phyloP scores from a whole-genome alignment of 2,888 invertebrate species.

The Xestia sexstrigata region DNA sequence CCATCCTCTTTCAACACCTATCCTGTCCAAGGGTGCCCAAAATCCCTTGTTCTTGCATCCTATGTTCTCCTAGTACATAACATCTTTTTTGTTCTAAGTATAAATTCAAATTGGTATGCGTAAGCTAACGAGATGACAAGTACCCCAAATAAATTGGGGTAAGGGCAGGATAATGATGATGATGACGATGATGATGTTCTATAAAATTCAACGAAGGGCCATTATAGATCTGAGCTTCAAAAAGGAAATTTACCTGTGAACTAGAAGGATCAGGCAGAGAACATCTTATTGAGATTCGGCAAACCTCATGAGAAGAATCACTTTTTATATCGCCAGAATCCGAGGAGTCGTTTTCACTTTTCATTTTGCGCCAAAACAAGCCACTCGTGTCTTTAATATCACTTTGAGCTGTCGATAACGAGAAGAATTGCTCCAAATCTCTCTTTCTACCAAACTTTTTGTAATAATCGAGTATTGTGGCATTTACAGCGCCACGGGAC shows the following conservation, averaged over 20 bases:
- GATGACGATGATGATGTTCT: too few species aligned
- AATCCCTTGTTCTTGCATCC: neutral
- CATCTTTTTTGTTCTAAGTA: too few species aligned
- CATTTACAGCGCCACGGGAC: slow-evolving; percentile 80
- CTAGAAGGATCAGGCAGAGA: slow-evolving; percentile 79
- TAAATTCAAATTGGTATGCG: neutral
- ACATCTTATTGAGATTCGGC: slow-evolving; percentile 86
- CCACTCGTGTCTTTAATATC: slow-evolving; percentile 84
- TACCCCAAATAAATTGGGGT: too few species aligned
- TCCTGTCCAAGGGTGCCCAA: too few species aligned
- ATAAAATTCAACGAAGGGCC: neutral
- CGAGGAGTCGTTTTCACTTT: slow-evolving; percentile 83
- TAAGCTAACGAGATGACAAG: neutral
- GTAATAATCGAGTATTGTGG: slow-evolving; percentile 92
- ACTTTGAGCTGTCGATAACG: slow-evolving; percentile 85
- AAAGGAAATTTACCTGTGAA: slow-evolving; percentile 75
- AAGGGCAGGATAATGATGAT: too few species aligned
- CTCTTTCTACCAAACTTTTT: slow-evolving; percentile 92
- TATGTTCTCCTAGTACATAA: too few species aligned
- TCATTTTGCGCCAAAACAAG: slow-evolving; percentile 87
- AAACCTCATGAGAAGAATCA: slow-evolving; percentile 84
- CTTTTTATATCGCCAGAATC: slow-evolving; percentile 84
- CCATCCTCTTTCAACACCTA: too few species aligned
- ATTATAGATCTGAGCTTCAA: neutral
- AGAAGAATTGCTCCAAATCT: slow-evolving; percentile 93